Percentiles rank a stretch among this genome's conserved stretches.
Evolutionary conservation across 1,140 invertebrate genomes (phyloP).

Genomic region (Nomia melanderi): DNA sequence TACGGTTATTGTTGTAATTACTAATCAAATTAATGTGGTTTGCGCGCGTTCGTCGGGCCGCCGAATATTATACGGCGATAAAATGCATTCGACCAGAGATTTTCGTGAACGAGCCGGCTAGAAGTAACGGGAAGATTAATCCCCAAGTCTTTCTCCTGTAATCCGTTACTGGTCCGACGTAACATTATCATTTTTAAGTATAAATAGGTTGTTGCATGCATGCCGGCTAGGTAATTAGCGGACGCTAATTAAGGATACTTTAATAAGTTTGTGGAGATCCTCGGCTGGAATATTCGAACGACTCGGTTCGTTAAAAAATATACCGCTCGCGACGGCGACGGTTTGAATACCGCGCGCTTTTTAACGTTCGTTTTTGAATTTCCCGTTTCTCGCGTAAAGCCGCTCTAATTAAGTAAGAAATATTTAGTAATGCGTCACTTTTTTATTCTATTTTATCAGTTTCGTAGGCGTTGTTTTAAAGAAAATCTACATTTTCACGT

Average conservation of each 20-base stretch:
- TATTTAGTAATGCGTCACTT: no score
- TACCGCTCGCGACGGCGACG: neutral
- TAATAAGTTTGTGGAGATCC: neutral
- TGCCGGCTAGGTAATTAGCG: constrained; percentile 12
- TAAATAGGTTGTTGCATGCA: constrained; percentile 5
- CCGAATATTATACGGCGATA: constrained; percentile 17
- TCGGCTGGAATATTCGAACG: neutral
- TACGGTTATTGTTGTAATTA: constrained; percentile 16
- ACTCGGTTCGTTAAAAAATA: neutral
- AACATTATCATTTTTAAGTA: neutral
- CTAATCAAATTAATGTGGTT: constrained; percentile 7
- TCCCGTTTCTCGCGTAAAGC: neutral
- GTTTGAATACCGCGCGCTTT: neutral
- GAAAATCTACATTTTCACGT: no score
- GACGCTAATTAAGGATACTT: constrained; percentile 19
- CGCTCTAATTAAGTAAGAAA: neutral
- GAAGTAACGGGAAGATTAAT: constrained; percentile 11
- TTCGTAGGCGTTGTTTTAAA: no score
- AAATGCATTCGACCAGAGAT: neutral
- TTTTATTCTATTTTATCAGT: no score
- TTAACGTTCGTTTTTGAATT: neutral
- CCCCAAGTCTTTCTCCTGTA: neutral
- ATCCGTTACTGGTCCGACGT: neutral
- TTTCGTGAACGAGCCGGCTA: neutral
- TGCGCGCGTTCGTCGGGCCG: neutral